These are phyloP conservation scores for Bombus turneri DNA, from an alignment of 1,140 invertebrate species.

Conservation along the genomic window DNA sequence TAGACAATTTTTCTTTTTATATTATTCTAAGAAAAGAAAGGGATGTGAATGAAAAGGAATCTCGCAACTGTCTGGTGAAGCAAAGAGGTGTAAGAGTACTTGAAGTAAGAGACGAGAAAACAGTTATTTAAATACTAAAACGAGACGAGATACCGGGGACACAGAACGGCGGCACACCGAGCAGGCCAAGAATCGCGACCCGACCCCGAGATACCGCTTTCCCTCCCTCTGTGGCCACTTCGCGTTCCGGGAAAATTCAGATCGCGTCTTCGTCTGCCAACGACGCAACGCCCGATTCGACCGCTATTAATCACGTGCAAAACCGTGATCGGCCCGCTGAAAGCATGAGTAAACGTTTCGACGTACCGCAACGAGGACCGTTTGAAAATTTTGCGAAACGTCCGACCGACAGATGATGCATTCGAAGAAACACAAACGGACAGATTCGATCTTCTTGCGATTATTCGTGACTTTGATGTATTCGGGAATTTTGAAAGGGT, in stretches of 20 bases:
- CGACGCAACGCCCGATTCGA: neutral
- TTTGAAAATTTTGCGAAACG: neutral
- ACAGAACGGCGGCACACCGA: conserved; percentile 49
- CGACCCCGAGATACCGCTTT: conserved; percentile 64
- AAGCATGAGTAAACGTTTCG: conserved; percentile 25
- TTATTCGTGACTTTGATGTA: neutral
- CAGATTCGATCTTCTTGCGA: neutral
- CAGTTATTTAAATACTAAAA: conserved; percentile 36
- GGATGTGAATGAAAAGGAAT: neutral
- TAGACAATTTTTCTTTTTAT: neutral
- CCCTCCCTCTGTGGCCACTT: conserved; percentile 37
- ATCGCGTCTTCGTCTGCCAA: conserved; percentile 13
- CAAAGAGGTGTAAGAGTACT: neutral
- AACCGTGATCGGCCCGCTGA: conserved; percentile 24
- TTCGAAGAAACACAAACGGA: neutral
- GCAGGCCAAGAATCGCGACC: conserved; percentile 69
- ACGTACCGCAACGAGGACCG: neutral
- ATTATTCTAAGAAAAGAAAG: neutral
- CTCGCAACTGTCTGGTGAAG: neutral
- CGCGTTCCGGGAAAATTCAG: conserved; percentile 51
- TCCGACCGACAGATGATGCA: neutral
- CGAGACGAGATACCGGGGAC: conserved; percentile 19
- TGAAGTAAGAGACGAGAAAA: neutral
- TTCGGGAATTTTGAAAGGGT: neutral
- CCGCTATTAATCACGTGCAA: conserved; percentile 11